Evolutionary conservation across 2,113 vertebrate species (phyloP), one percentile per base, ranked within the genome.

Genomic region (Sinocyclocheilus anshuiensis): DNA sequence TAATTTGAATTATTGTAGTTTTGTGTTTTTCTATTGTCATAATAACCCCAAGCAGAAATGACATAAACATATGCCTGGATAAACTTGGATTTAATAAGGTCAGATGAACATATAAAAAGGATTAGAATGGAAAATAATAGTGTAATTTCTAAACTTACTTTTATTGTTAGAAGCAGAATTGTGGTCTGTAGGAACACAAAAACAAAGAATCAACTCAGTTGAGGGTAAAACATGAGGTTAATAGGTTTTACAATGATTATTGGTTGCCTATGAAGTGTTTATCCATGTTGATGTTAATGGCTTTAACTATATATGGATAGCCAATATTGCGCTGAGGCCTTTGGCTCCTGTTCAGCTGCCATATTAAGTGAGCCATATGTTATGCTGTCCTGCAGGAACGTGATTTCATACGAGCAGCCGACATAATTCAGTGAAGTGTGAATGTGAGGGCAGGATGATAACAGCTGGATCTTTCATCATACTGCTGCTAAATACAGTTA

Each of bases 321-420:
- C 11, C 63, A 53, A n/a, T 24, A 29, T 24, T 10, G 29, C 24
- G 6, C 26, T 24, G 61, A 18, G 39, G 55, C 57, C 20, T 48
- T 77, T 77, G 57, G 24, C 45, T 50, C n/a, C 39, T n/a, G 42
- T 65, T 78, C 80, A 88, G 50, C 55, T 79, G 80, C 65, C 11
- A 63, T 61, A 29, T 75, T 78, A 39, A 77, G 22, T 80, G 33
- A 86, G 42, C 20, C 77, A 59, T 59, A 36, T n/a, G 4, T 79
- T 53, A 57, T 36, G 53, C 53, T 15, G 77, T 79, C 29, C 26
- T 11, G 50, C 53, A 79, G 77, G 77, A 77, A 29, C 29, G 45
- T 29, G 75, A 77, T 77, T 77, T 53, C 1, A 11, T 75, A 48
- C 45, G 45, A 48, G 45, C 45, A 71, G 75, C 26, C 61, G n/a